These are phyloP conservation scores for Ostrea denselamellosa DNA, from an alignment of 1,140 invertebrate species.

Conservation along the genomic window DNA sequence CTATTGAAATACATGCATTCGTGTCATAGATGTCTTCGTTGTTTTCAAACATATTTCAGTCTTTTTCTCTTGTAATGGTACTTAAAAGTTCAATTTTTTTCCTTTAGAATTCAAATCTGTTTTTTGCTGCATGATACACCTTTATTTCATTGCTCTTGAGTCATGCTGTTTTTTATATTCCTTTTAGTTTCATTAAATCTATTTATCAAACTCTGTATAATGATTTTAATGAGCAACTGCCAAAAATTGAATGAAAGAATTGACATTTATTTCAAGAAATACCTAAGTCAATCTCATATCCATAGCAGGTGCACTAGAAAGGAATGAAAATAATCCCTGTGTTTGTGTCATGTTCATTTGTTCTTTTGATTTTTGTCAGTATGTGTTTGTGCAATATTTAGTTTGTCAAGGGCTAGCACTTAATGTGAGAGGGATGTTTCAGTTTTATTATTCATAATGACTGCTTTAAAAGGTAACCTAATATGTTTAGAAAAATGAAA, in stretches of 20 bases:
- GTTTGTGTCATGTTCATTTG: not conserved
- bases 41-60: conserved; percentile 14
- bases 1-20: not conserved
- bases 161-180: conserved; percentile 18
- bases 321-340: not conserved
- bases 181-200: not conserved
- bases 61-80: not conserved
- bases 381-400: not conserved
- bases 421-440: not conserved
- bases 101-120: not conserved
- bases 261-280: conserved; percentile 26
- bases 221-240: conserved; percentile 13
- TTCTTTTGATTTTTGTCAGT: not conserved
- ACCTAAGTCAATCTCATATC: not conserved
- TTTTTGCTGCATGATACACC: not conserved
- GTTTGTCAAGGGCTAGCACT: not conserved
- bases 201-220: conserved; percentile 7
- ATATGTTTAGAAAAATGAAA: not conserved
- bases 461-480: not conserved
- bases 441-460: not conserved
- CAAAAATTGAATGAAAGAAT: conserved; percentile 19
- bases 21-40: not conserved
- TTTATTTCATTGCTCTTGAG: conserved; percentile 7
- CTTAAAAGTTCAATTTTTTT: conserved; percentile 8
- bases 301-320: not conserved